Conservation (phyloP, 2,888 invertebrate genomes). For the Mythimna ferrago region DNA sequence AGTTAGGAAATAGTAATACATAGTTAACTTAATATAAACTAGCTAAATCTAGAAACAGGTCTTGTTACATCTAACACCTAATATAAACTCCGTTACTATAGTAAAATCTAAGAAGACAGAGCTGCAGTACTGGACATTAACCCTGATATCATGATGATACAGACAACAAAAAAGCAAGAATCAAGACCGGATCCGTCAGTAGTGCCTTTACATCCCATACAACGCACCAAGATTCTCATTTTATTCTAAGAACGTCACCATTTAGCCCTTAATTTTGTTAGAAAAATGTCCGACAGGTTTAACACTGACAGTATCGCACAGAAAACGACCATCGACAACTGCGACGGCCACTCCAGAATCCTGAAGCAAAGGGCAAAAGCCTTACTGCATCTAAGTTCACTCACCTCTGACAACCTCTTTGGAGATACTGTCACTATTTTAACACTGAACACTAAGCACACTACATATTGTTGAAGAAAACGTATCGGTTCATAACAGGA, state of each 20-base stretch:
- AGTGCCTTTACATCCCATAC: constrained; percentile 18
- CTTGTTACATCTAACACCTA: neutral
- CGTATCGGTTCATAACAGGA: constrained; percentile 73
- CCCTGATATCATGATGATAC: constrained; percentile 44
- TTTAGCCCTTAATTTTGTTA: neutral
- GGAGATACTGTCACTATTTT: constrained; percentile 71
- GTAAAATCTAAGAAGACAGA: constrained; percentile 8
- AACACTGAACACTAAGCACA: constrained; percentile 69
- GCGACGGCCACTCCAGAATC: constrained; percentile 64
- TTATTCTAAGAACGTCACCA: neutral
- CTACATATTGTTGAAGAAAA: constrained; percentile 69
- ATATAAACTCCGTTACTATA: neutral
- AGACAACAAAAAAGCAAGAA: constrained; percentile 52
- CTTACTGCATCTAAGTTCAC: constrained; percentile 79
- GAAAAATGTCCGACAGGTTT: constrained; percentile 17
- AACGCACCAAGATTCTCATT: neutral
- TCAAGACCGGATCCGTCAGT: constrained; percentile 51
- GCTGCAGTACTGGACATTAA: constrained; percentile 40
- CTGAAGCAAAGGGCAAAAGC: constrained; percentile 79
- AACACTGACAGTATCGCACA: constrained; percentile 53
- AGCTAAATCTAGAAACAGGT: neutral
- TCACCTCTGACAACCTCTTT: constrained; percentile 75
- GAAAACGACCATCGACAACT: constrained; percentile 46
- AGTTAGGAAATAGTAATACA: neutral
- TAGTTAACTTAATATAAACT: too few species aligned